A percentile compares a stretch with the other conserved stretches of the same genome.
Evolutionary conservation across 2,797 vertebrate species (phyloP).

Genomic region (Tapirus indicus): DNA sequence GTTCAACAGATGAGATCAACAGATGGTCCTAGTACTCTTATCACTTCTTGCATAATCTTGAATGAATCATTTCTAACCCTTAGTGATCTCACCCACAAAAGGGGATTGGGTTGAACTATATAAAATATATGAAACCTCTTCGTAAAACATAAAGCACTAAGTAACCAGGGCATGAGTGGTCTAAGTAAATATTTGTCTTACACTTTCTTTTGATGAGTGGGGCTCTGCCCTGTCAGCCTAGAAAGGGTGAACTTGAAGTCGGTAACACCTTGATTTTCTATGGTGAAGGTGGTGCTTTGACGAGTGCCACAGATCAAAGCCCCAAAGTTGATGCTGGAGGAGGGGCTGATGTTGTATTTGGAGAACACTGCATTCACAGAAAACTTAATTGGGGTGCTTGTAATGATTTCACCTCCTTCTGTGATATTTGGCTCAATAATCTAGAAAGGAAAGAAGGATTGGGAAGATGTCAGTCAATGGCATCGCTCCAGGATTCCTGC

Average conservation of each 20-base stretch:
- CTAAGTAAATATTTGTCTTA: constrained; percentile 79
- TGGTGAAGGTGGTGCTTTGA: constrained; percentile 88
- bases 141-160: neutral
- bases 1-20: too few species aligned
- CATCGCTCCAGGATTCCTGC: neutral
- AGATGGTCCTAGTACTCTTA: too few species aligned
- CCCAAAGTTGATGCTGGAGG: constrained; percentile 91
- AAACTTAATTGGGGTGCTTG: constrained; percentile 89
- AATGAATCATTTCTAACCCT: neutral
- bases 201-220: constrained; percentile 81
- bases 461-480: neutral
- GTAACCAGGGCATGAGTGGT: neutral
- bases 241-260: constrained; percentile 89
- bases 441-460: constrained; percentile 82
- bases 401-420: constrained; percentile 88
- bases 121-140: neutral
- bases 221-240: constrained; percentile 77
- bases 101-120: neutral
- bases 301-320: constrained; percentile 88
- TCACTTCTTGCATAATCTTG: neutral
- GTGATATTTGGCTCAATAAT: constrained; percentile 91
- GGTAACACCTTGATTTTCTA: constrained; percentile 93
- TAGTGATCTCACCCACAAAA: neutral
- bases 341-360: constrained; percentile 92
- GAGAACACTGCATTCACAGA: constrained; percentile 90